Conservation (phyloP, 2,113 vertebrate genomes). For the Laticauda laticaudata region DNA sequence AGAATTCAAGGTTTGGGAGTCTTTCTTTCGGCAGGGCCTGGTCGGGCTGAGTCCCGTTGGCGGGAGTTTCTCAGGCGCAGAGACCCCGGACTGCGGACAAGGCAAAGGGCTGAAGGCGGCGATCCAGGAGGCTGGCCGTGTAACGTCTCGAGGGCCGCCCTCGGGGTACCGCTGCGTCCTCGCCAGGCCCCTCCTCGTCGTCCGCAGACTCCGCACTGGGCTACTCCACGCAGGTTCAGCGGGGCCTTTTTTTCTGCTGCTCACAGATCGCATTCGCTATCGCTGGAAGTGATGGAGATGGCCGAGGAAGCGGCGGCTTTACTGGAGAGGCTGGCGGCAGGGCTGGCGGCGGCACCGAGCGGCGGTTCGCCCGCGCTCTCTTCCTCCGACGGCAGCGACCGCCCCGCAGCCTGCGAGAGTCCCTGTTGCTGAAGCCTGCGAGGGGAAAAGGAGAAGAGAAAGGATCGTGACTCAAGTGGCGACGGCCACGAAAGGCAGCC, state of each 20-base stretch:
- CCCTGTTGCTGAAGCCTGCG: constrained; percentile 95
- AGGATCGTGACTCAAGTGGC: constrained; percentile 33
- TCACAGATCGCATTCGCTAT: constrained; percentile 99
- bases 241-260: constrained; percentile 42
- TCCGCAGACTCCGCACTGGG: too few species aligned
- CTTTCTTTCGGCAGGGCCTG: constrained; percentile 13
- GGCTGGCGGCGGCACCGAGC: constrained; percentile 85
- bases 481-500: neutral
- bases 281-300: constrained; percentile 99
- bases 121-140: constrained; percentile 61
- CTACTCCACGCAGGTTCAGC: neutral
- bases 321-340: constrained; percentile 92
- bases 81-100: neutral
- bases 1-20: constrained; percentile 51
- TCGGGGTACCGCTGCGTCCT: constrained; percentile 34
- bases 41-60: neutral
- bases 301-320: constrained; percentile 95
- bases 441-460: constrained; percentile 22
- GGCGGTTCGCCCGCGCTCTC: constrained; percentile 84
- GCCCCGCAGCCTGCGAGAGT: constrained; percentile 86
- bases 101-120: constrained; percentile 43
- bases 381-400: constrained; percentile 83
- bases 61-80: neutral
- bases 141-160: constrained; percentile 66
- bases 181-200: neutral